Conservation (phyloP, 2,797 vertebrate species). For the Darevskia mixta region DNA sequence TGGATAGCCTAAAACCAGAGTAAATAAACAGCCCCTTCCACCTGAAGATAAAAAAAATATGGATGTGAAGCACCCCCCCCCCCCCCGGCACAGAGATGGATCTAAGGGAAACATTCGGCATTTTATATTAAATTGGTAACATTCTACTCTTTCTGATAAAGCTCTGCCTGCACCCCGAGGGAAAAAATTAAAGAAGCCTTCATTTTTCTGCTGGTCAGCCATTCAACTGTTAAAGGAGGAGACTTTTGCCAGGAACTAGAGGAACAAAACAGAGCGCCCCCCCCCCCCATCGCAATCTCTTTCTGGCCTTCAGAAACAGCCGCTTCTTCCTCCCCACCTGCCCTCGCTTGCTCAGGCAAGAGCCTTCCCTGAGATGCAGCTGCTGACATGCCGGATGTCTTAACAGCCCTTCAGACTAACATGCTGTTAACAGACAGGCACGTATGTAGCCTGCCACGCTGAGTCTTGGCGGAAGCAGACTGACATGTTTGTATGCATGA, state of each 20-base stretch:
- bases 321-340: not conserved
- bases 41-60: not conserved
- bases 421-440: not conserved
- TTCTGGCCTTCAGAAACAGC: not conserved
- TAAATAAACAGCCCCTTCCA: too few species aligned
- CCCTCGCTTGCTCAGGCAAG: not conserved
- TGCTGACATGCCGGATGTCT: not conserved
- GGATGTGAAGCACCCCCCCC: not conserved
- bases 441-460: not conserved
- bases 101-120: not conserved
- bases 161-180: not conserved
- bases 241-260: not conserved
- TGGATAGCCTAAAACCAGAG: too few species aligned
- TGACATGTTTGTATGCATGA: too few species aligned
- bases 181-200: not conserved
- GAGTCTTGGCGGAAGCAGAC: not conserved
- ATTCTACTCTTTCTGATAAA: not conserved
- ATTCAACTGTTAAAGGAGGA: not conserved
- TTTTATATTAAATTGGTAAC: not conserved
- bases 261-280: not conserved
- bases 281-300: not conserved
- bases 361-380: not conserved
- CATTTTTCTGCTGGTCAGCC: not conserved
- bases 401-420: not conserved
- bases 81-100: not conserved